These are phyloP conservation scores for Chionodraco myersi DNA, from an alignment of 2,113 vertebrate species.

Conservation along the genomic window DNA sequence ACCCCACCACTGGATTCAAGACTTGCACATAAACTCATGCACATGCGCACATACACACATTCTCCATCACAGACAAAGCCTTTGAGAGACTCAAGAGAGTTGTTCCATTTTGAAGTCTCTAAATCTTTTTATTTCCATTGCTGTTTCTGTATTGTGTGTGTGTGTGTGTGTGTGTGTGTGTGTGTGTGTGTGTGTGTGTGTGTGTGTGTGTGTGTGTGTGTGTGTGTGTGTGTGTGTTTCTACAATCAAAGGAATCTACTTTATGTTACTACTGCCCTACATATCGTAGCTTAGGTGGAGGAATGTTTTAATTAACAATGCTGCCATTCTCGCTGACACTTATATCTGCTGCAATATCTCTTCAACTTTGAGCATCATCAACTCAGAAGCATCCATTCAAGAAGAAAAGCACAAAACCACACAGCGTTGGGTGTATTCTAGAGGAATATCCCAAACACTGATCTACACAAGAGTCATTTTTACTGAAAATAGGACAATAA, in stretches of 20 bases:
- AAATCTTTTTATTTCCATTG: slow-evolving; percentile 49
- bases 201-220: slow-evolving; percentile 1
- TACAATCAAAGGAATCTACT: slow-evolving; percentile 55
- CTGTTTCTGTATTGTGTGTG: slow-evolving; percentile 10
- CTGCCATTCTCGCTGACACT: slow-evolving; percentile 50
- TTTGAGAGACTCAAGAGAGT: slow-evolving; percentile 67
- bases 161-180: neutral
- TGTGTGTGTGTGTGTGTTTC: slow-evolving; percentile 20
- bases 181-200: slow-evolving; percentile 1
- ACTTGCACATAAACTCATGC: slow-evolving; percentile 25
- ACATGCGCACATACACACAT: neutral
- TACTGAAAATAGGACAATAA: slow-evolving; percentile 48
- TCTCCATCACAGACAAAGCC: slow-evolving; percentile 28
- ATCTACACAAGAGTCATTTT: slow-evolving; percentile 55
- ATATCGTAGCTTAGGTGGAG: slow-evolving; percentile 52
- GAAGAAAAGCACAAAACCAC: slow-evolving; percentile 30
- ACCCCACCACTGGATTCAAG: slow-evolving; percentile 38
- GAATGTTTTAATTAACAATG: slow-evolving; percentile 61
- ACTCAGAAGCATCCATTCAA: slow-evolving; percentile 37
- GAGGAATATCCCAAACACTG: slow-evolving; percentile 37
- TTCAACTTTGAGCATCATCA: slow-evolving; percentile 44
- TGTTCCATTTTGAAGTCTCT: slow-evolving; percentile 41
- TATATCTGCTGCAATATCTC: slow-evolving; percentile 41
- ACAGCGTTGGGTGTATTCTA: slow-evolving; percentile 20
- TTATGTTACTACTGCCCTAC: slow-evolving; percentile 59